Evolutionary conservation across 2,888 invertebrate species (phyloP).

Genomic region (Eupithecia insigniata): DNA sequence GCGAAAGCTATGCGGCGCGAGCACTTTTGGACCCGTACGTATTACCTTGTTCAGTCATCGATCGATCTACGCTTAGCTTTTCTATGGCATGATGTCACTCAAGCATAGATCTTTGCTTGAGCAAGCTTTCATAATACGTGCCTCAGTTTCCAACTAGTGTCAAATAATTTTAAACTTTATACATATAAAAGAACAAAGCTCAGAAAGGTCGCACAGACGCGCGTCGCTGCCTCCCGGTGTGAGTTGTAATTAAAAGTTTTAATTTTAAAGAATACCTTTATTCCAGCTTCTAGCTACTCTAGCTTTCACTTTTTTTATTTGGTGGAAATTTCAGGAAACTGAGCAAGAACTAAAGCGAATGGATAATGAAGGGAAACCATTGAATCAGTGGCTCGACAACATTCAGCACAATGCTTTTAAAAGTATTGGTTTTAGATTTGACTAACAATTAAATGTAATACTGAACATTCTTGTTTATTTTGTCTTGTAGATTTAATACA

Average conservation of each 20-base stretch:
- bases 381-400: background rate
- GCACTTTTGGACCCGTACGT: too few relatives aligned
- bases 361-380: constrained; percentile 9
- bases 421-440: background rate
- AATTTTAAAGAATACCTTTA: background rate
- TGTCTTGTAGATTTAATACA: background rate
- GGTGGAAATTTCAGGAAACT: constrained; percentile 18
- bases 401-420: background rate
- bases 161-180: background rate
- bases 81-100: too few relatives aligned
- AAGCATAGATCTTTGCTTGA: too few relatives aligned
- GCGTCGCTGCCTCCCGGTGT: background rate
- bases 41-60: too few relatives aligned
- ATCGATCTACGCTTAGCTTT: too few relatives aligned
- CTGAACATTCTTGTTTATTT: background rate
- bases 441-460: background rate
- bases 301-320: background rate
- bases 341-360: constrained; percentile 23
- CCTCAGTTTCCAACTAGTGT: too few relatives aligned
- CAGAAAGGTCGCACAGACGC: too few relatives aligned
- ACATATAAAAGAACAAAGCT: background rate
- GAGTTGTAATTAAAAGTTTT: background rate
- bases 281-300: too few relatives aligned
- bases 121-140: too few relatives aligned
- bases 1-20: too few relatives aligned